Evolutionary conservation across 1,140 invertebrate species (phyloP), one percentile per base, ranked within the genome.

Genomic region (Spodoptera frugiperda): DNA sequence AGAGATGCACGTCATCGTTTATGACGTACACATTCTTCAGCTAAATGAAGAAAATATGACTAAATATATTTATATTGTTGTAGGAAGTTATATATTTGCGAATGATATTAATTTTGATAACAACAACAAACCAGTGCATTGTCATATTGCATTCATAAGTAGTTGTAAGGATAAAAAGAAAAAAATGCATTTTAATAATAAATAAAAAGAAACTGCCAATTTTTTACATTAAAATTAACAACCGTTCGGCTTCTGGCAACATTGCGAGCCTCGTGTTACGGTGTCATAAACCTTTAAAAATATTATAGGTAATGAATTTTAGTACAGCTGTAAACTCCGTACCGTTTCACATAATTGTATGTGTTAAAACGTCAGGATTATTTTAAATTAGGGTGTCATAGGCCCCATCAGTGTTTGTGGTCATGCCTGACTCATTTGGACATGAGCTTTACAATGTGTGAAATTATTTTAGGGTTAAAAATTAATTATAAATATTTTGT

Each of bases 331-430:
- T 61, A 59, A 73, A 73, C 19, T 54, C 44, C 68, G 17, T 71
- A 71, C 19, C 39, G 17, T 61, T 48, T n/a, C 39, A 55, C n/a
- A 49, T 73, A 59, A 72, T 72, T 72, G 54, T 59, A 46, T 14
- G 17, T 73, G 53, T 59, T 73, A 61, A 73, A 70, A 73, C 61
- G 71, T 61, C 71, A 73, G 46, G 54, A 61, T 73, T 73, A 73
- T 55, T 17, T 48, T 9, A 17, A 14, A 51, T 30, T 4, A 73
- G 54, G 71, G 54, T 73, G 44, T 61, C 71, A 73, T 73, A 61
- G 71, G 19, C 17, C 11, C 21, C 17, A 10, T 39, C 30, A 44
- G 55, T 55, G 30, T 39, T 39, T 61, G 68, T 19, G 17, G 53
- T 72, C 17, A 25, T 25, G 4, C 3, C 61, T 65, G 61, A 48